phyloP scores from a whole-genome alignment of 2,797 vertebrate genomes.

The Rhinogobio ventralis region DNA sequence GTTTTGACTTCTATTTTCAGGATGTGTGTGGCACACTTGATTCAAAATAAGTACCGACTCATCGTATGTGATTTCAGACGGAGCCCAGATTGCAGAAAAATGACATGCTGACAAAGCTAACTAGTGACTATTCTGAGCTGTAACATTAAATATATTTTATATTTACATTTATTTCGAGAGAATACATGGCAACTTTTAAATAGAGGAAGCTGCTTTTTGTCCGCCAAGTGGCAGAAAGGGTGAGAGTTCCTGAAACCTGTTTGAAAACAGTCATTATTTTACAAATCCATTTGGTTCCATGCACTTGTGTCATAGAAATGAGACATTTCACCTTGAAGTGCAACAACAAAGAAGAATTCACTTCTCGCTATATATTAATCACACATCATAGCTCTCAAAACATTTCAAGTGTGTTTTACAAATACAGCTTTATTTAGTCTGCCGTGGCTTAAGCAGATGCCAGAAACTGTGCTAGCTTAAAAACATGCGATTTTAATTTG shows the following conservation, averaged over 20 bases:
- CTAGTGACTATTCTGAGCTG: background rate
- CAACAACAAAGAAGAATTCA: background rate
- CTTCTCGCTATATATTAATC: background rate
- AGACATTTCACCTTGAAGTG: background rate
- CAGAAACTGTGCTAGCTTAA: background rate
- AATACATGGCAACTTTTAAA: too few relatives aligned
- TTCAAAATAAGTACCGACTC: too few relatives aligned
- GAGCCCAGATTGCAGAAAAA: background rate
- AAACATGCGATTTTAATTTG: background rate
- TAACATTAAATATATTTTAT: background rate
- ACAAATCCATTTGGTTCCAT: background rate
- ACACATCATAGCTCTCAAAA: conserved; percentile 19
- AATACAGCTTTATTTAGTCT: conserved; percentile 37
- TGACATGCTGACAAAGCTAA: background rate
- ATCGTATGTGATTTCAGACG: background rate
- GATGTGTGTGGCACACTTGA: too few relatives aligned
- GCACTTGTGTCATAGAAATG: background rate
- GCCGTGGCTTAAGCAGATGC: background rate
- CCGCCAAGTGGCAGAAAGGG: background rate
- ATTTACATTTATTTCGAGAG: too few relatives aligned
- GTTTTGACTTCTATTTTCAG: too few relatives aligned
- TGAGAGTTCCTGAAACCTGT: background rate
- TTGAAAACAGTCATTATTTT: background rate
- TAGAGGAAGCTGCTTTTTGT: too few relatives aligned
- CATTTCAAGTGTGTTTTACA: conserved; percentile 1